phyloP scores from a whole-genome alignment of 2,113 vertebrate species.

The Rutilus rutilus region DNA sequence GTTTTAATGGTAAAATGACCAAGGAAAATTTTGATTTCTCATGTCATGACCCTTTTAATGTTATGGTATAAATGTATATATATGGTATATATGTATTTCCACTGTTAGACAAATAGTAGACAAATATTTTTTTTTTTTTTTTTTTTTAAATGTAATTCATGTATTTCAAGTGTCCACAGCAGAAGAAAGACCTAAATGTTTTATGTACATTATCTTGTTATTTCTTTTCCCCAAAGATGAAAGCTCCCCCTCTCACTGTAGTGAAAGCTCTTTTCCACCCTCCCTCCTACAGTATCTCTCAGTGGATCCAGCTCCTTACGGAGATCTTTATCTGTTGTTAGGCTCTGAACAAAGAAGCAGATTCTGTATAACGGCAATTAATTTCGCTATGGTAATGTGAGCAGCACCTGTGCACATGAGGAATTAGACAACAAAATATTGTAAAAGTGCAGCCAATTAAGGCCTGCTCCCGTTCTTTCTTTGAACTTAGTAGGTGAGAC shows the following conservation, averaged over 20 bases:
- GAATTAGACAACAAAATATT: constrained; percentile 69
- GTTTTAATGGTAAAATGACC: too few relatives aligned
- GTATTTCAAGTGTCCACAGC: neutral
- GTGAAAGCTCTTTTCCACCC: constrained; percentile 5
- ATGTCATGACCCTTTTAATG: too few relatives aligned
- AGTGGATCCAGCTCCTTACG: constrained; percentile 14
- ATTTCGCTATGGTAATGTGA: constrained; percentile 53
- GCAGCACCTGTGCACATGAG: constrained; percentile 62
- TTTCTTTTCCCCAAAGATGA: neutral
- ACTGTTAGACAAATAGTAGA: too few relatives aligned
- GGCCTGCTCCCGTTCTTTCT: constrained; percentile 47
- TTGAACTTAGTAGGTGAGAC: constrained; percentile 66
- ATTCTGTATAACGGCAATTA: constrained; percentile 42
- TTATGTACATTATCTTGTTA: neutral
- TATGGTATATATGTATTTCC: too few relatives aligned
- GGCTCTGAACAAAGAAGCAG: constrained; percentile 33
- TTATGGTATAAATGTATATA: too few relatives aligned
- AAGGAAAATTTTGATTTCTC: too few relatives aligned
- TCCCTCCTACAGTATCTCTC: constrained; percentile 31
- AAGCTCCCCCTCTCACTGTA: neutral
- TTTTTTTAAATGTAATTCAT: too few relatives aligned
- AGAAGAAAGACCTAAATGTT: neutral
- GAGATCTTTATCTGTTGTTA: constrained; percentile 46
- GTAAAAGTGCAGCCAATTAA: constrained; percentile 68
- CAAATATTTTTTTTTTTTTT: too few relatives aligned